phyloP scores from a whole-genome alignment of 1,140 invertebrate genomes.

The Brachionus rotundiformis region DNA sequence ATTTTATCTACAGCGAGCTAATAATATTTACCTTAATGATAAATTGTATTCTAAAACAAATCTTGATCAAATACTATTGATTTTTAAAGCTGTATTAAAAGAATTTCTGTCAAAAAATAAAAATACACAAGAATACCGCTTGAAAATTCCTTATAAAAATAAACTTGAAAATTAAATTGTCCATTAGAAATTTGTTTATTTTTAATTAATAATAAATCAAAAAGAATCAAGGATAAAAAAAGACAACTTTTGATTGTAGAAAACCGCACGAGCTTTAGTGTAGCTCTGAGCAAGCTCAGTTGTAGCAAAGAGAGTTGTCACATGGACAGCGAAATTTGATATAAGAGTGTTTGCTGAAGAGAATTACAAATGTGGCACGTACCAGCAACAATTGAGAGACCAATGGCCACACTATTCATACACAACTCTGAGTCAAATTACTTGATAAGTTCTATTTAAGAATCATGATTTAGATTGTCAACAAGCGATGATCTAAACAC shows the following conservation, averaged over 20 bases:
- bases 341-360: background rate
- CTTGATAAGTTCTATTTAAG: slow-evolving; percentile 17
- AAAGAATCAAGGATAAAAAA: slow-evolving; percentile 9
- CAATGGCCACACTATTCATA: background rate
- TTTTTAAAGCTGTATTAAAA: slow-evolving; percentile 7
- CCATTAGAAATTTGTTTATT: background rate
- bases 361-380: background rate
- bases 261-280: too few species aligned
- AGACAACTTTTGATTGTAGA: too few species aligned
- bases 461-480: slow-evolving; percentile 27
- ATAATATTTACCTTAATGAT: slow-evolving; percentile 43
- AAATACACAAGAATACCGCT: background rate
- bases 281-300: too few species aligned
- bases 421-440: background rate
- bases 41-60: slow-evolving; percentile 1
- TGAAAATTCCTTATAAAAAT: slow-evolving; percentile 27
- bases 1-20: slow-evolving; percentile 29
- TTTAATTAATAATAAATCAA: slow-evolving; percentile 39
- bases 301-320: background rate
- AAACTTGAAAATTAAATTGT: slow-evolving; percentile 43
- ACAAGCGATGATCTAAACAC: background rate
- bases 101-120: slow-evolving; percentile 30
- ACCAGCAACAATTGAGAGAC: background rate
- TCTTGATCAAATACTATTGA: background rate
- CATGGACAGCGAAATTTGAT: background rate